Conservation (phyloP, 2,888 invertebrate genomes). For the Ditula angustiorana region DNA sequence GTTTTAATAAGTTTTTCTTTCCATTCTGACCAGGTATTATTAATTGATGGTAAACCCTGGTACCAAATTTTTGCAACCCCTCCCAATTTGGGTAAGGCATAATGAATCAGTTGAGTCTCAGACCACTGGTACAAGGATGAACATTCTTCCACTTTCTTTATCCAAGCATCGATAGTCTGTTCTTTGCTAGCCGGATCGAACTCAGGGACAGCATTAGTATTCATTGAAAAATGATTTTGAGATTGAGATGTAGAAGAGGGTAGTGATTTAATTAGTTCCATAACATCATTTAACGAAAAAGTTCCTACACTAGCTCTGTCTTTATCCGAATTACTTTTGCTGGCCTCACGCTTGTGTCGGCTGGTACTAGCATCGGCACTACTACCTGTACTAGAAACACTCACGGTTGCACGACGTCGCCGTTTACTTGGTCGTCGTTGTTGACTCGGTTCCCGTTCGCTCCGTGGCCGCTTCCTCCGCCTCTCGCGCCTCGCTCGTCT, state of each 20-base stretch:
- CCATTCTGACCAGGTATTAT: slow-evolving; percentile 34
- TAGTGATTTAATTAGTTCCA: background rate
- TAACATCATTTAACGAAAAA: background rate
- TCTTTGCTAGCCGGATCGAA: background rate
- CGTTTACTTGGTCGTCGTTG: background rate
- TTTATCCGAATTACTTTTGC: background rate
- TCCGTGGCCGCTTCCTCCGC: background rate
- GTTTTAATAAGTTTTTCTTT: background rate
- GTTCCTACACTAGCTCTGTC: background rate
- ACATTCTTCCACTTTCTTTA: background rate
- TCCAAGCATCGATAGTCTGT: background rate
- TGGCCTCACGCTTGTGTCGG: background rate
- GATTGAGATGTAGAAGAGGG: background rate
- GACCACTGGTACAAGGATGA: background rate
- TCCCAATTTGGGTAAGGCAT: slow-evolving; percentile 28
- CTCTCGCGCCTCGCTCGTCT: background rate
- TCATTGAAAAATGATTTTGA: background rate
- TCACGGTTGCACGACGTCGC: background rate
- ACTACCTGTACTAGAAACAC: background rate
- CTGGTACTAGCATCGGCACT: background rate
- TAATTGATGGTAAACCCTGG: slow-evolving; percentile 32
- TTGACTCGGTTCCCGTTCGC: background rate
- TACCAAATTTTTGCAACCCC: slow-evolving; percentile 36
- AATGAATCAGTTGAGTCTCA: slow-evolving; percentile 17
- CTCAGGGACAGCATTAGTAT: background rate